A percentile compares a stretch with the other conserved stretches of the same genome.
Conservation (phyloP, 2,888 invertebrate genomes). For the Cheilosia urbana region DNA sequence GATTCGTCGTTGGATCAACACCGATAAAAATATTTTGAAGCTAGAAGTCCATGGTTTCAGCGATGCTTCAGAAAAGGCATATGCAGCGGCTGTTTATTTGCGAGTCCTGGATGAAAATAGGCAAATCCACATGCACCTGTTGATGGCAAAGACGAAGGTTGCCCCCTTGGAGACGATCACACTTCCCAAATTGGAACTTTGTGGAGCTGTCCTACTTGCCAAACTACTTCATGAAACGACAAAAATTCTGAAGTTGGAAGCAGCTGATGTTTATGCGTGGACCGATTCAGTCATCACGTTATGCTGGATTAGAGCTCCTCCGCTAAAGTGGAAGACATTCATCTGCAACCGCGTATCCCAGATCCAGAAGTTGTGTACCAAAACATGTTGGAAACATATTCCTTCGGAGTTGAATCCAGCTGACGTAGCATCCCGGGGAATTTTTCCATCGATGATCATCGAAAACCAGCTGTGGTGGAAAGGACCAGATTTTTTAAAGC, state of each 20-base stretch:
- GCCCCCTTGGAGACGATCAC: background rate
- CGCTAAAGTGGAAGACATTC: constrained; percentile 5
- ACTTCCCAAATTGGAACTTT: constrained; percentile 3
- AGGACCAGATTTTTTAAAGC: background rate
- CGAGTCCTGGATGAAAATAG: background rate
- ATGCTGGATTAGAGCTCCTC: constrained; percentile 9
- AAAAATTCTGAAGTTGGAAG: background rate
- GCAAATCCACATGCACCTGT: constrained; percentile 5
- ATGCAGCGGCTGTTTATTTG: background rate
- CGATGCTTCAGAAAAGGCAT: background rate
- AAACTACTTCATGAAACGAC: background rate
- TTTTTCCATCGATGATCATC: background rate
- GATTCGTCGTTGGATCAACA: constrained; percentile 14
- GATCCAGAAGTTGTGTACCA: constrained; percentile 11
- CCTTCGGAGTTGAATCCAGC: constrained; percentile 7
- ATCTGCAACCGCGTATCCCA: constrained; percentile 19
- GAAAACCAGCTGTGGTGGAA: background rate
- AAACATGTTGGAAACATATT: background rate
- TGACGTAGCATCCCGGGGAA: background rate
- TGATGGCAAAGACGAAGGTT: constrained; percentile 14
- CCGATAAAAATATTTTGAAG: background rate
- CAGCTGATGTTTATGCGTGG: background rate
- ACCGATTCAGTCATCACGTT: constrained; percentile 16
- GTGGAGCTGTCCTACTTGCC: background rate
- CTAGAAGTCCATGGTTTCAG: background rate